Evolutionary conservation across 1,140 invertebrate genomes (phyloP).

Genomic region (Idris sp.): DNA sequence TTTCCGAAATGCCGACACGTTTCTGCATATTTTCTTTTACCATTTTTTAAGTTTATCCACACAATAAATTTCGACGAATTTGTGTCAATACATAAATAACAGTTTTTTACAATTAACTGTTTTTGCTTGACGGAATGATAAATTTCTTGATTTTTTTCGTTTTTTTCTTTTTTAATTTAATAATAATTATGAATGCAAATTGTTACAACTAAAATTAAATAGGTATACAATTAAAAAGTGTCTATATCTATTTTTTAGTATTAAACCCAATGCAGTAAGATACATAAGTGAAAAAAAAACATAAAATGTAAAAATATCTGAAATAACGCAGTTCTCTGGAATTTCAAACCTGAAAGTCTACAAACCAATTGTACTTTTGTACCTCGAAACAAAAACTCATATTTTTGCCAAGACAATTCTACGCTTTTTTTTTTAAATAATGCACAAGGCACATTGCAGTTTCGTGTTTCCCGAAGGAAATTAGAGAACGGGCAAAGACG

Average conservation of each 20-base stretch:
- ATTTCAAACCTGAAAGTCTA: constrained; percentile 1
- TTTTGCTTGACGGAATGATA: constrained; percentile 31
- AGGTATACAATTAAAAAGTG: too few species aligned
- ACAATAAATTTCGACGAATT: constrained; percentile 41
- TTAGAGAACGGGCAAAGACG: constrained; percentile 72
- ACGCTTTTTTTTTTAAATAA: constrained; percentile 67
- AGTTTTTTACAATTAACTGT: constrained; percentile 30
- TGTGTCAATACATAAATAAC: constrained; percentile 48
- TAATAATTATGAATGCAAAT: too few species aligned
- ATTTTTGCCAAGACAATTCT: constrained; percentile 63
- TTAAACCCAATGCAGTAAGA: too few species aligned
- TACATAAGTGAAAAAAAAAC: too few species aligned
- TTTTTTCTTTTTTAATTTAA: too few species aligned
- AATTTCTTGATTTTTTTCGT: too few species aligned
- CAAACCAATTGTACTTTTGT: constrained; percentile 21
- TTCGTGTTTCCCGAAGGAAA: constrained; percentile 77
- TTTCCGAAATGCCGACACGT: constrained; percentile 5
- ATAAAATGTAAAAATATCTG: too few species aligned
- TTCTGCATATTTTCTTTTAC: constrained; percentile 16
- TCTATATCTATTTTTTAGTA: too few species aligned
- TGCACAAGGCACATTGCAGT: constrained; percentile 64
- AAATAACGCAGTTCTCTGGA: not conserved
- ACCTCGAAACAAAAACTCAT: constrained; percentile 41
- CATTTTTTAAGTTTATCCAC: constrained; percentile 29
- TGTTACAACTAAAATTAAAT: too few species aligned